phyloP scores from a whole-genome alignment of 2,113 vertebrate genomes.

The Sinocyclocheilus anshuiensis region DNA sequence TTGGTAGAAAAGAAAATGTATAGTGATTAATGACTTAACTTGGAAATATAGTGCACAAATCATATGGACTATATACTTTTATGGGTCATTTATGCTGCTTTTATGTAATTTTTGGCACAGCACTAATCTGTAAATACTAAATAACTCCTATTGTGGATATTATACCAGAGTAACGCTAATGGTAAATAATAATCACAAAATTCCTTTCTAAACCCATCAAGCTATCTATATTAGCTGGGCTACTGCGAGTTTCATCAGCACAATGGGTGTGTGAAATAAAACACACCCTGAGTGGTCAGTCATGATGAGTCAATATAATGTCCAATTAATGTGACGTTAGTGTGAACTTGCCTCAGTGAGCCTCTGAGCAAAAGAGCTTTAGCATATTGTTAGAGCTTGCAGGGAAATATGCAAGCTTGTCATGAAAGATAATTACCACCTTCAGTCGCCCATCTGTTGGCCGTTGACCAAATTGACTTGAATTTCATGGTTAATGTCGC shows the following conservation, averaged over 20 bases:
- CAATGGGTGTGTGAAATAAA: constrained; percentile 22
- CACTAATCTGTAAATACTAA: neutral
- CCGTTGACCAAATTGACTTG: constrained; percentile 44
- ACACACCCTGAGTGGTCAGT: constrained; percentile 1
- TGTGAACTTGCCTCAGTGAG: constrained; percentile 40
- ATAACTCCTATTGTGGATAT: neutral
- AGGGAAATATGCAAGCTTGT: constrained; percentile 46
- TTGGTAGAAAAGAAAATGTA: neutral
- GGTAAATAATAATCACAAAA: neutral
- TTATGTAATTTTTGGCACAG: neutral
- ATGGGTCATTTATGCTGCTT: neutral
- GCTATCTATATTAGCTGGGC: neutral
- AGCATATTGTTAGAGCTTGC: constrained; percentile 56
- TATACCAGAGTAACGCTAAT: neutral
- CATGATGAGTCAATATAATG: constrained; percentile 34
- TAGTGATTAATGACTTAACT: neutral
- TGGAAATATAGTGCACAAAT: no score
- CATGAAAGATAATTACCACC: constrained; percentile 57
- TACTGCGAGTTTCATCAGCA: neutral
- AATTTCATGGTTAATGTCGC: constrained; percentile 44
- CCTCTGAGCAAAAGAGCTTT: constrained; percentile 39
- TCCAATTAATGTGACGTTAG: constrained; percentile 59
- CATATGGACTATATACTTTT: no score
- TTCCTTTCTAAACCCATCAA: neutral
- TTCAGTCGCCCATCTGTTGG: constrained; percentile 48